A percentile compares a stretch with the other conserved stretches of the same genome.
Evolutionary conservation across 2,888 invertebrate genomes (phyloP).

Genomic region (Drosophila pegasa): DNA sequence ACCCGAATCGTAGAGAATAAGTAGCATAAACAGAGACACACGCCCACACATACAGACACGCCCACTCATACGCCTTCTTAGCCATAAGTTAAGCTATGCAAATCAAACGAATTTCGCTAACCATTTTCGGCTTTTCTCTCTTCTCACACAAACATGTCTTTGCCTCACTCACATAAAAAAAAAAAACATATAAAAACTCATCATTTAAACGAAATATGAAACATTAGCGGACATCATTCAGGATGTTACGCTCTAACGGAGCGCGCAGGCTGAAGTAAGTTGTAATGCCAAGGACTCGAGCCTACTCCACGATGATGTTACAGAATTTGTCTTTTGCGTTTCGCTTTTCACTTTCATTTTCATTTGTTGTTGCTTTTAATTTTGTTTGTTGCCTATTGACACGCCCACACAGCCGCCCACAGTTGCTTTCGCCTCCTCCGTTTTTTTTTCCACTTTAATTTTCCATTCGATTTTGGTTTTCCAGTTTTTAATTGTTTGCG

Average conservation of each 20-base stretch:
- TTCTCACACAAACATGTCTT: conserved; percentile 55
- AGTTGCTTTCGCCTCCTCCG: conserved; percentile 7
- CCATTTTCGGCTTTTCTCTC: conserved; percentile 62
- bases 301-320: conserved; percentile 47
- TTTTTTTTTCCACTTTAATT: conserved; percentile 2
- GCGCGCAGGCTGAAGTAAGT: conserved; percentile 84
- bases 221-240: conserved; percentile 83
- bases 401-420: conserved; percentile 19
- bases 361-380: neutral
- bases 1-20: conserved; percentile 50
- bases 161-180: conserved; percentile 40
- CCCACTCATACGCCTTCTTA: conserved; percentile 17
- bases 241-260: conserved; percentile 85
- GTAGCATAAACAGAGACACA: conserved; percentile 5
- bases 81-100: conserved; percentile 43
- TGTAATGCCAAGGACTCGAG: conserved; percentile 39
- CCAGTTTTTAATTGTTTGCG: conserved; percentile 74
- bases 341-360: conserved; percentile 4
- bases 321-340: conserved; percentile 22
- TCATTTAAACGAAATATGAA: conserved; percentile 16
- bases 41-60: conserved; percentile 1
- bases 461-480: conserved; percentile 26
- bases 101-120: conserved; percentile 53
- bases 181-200: too few relatives aligned
- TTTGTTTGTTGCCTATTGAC: conserved; percentile 26